Evolutionary conservation across 2,888 invertebrate genomes (phyloP).

Genomic region (Xylota sylvarum): DNA sequence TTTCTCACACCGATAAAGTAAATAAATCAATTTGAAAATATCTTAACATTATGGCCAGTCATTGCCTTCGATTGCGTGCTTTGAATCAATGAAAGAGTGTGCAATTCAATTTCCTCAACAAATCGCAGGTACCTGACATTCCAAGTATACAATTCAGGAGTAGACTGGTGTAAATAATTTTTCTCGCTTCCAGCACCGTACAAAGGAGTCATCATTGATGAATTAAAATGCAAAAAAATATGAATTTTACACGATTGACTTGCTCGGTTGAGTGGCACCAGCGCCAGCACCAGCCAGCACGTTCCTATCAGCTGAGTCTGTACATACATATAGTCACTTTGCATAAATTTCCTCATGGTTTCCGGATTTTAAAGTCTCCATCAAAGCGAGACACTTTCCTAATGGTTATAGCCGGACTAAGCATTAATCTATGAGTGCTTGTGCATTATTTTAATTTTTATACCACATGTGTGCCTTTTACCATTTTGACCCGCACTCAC

Average conservation of each 20-base stretch:
- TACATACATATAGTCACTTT: slow-evolving; percentile 22
- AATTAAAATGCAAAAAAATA: slow-evolving; percentile 45
- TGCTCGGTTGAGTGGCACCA: slow-evolving; percentile 31
- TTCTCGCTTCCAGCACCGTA: background rate
- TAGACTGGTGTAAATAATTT: slow-evolving; percentile 1
- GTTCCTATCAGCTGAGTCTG: slow-evolving; percentile 10
- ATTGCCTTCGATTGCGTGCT: slow-evolving; percentile 24
- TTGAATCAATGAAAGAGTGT: slow-evolving; percentile 13
- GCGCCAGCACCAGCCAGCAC: background rate
- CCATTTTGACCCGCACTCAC: slow-evolving; percentile 17
- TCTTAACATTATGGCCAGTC: background rate
- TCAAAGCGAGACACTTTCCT: slow-evolving; percentile 27
- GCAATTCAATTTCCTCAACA: background rate
- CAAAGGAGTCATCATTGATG: slow-evolving; percentile 26
- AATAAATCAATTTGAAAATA: slow-evolving; percentile 6
- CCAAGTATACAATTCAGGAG: slow-evolving; percentile 6
- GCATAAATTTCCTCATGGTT: slow-evolving; percentile 19
- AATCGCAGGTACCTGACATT: slow-evolving; percentile 24
- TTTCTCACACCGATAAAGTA: background rate
- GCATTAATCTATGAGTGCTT: background rate
- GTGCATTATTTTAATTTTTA: background rate
- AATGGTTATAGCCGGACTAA: background rate
- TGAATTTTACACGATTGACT: slow-evolving; percentile 1
- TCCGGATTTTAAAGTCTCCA: slow-evolving; percentile 21
- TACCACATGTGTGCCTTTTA: background rate